phyloP scores from a whole-genome alignment of 2,888 invertebrate genomes.

The Cryptus viduatorius region DNA sequence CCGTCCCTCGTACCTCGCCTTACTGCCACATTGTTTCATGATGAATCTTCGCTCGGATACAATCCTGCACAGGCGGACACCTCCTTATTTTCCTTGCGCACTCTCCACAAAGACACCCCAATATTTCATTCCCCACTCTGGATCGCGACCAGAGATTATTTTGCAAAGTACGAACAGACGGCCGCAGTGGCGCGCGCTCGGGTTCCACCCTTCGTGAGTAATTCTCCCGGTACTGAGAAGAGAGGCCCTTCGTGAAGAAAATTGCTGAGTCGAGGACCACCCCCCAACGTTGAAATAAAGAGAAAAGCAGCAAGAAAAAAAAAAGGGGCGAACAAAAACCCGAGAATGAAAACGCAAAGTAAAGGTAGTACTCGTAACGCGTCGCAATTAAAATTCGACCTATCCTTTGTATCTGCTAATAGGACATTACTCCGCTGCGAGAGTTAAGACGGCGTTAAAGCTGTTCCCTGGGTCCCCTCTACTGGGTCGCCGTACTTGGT shows the following conservation, averaged over 20 bases:
- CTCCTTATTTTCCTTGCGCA: conserved; percentile 43
- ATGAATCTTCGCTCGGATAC: conserved; percentile 27
- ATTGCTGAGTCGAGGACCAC: not conserved
- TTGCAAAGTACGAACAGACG: conserved; percentile 15
- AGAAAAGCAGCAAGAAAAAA: conserved; percentile 1
- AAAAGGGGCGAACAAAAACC: conserved; percentile 44
- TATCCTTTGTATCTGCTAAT: conserved; percentile 80
- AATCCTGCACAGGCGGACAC: conserved; percentile 9
- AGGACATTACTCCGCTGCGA: conserved; percentile 75
- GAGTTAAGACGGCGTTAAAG: conserved; percentile 73
- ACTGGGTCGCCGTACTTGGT: conserved; percentile 29
- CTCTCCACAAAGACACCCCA: conserved; percentile 20
- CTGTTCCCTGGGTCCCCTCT: conserved; percentile 58
- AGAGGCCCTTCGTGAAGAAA: not conserved
- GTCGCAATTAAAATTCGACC: conserved; percentile 79
- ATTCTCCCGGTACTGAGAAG: conserved; percentile 28
- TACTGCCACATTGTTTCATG: conserved; percentile 29
- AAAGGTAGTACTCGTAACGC: conserved; percentile 58
- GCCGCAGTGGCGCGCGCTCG: not conserved
- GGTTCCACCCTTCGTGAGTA: conserved; percentile 19
- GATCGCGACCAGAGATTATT: conserved; percentile 41
- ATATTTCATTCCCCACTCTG: conserved; percentile 35
- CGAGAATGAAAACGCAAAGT: conserved; percentile 30
- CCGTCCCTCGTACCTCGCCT: not conserved
- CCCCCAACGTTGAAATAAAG: conserved; percentile 4